Base-by-base conservation (phyloP, 1,140 invertebrate species). In the Panulirus ornatus region DNA sequence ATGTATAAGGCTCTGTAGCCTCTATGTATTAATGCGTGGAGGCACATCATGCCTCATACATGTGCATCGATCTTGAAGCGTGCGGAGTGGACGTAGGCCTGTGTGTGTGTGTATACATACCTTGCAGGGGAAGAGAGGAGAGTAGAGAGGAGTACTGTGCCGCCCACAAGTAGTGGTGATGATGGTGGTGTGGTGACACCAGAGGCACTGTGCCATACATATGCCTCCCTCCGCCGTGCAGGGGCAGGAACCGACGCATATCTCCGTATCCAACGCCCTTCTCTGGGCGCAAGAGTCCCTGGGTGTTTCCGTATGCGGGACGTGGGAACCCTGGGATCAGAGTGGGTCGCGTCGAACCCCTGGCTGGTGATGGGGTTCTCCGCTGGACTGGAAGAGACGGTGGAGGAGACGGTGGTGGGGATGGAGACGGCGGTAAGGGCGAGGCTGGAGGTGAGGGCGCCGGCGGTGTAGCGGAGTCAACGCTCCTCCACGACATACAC, bases 71-170 rank as follows among this genome's bases (percentile, higher is more conserved):
- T n/a, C n/a, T n/a, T n/a, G n/a, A n/a, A n/a, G n/a, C n/a, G n/a
- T n/a, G n/a, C n/a, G n/a, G n/a, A n/a, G n/a, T n/a, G n/a, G n/a
- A n/a, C n/a, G n/a, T n/a, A n/a, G n/a, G n/a, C n/a, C n/a, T n/a
- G n/a, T n/a, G n/a, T n/a, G n/a, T n/a, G n/a, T n/a, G n/a, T 19
- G 22, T 58, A 14, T 19, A 38, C 87, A 16, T 76, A 89, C 87
- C 87, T 73, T 89, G 87, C 66, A 89, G 71, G 11, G 87, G 87
- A 8, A 89, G 87, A 2, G 87, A 82, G 3, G 87, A 89, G 19
- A 89, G 66, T 2, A 89, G 87, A 34, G 87, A 89, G 30, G 87
- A 89, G 51, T 89, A 89, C 44, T 83, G 87, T 34, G 87, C 87
- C 38, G 87, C 87, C 87, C 87, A 89, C 22, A 89, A 66, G 87